These are phyloP conservation scores for Calameuta pallipes DNA, from an alignment of 2,888 invertebrate genomes.

Conservation along the genomic window DNA sequence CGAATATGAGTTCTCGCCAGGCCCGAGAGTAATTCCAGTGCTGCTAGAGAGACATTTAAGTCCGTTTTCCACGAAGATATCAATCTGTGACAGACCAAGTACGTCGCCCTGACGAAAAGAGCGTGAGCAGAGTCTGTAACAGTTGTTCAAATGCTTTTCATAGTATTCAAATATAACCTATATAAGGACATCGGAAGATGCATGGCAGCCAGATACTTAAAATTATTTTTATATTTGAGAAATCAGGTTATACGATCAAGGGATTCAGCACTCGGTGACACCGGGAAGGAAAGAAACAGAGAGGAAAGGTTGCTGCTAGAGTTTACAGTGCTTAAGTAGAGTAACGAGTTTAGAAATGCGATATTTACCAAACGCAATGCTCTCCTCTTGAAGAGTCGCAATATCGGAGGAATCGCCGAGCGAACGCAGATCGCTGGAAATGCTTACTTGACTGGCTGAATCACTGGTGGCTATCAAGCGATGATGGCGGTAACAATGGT, in stretches of 20 bases:
- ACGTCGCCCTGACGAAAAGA: constrained; percentile 91
- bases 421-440: constrained; percentile 65
- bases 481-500: constrained; percentile 40
- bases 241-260: too few relatives aligned
- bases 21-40: constrained; percentile 90
- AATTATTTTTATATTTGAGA: not conserved
- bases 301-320: not conserved
- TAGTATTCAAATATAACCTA: not conserved
- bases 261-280: too few relatives aligned
- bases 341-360: constrained; percentile 12
- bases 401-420: constrained; percentile 64
- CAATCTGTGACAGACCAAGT: constrained; percentile 92
- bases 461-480: constrained; percentile 65
- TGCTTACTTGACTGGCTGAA: constrained; percentile 66
- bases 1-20: constrained; percentile 90
- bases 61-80: constrained; percentile 98
- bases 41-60: constrained; percentile 92
- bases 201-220: too few relatives aligned
- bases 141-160: constrained; percentile 16
- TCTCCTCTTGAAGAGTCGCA: constrained; percentile 64
- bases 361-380: constrained; percentile 64
- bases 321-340: not conserved
- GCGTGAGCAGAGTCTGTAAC: constrained; percentile 84
- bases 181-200: not conserved
- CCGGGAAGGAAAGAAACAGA: not conserved